Evolutionary conservation across 1,140 invertebrate genomes (phyloP).

Genomic region (Agrilus planipennis): DNA sequence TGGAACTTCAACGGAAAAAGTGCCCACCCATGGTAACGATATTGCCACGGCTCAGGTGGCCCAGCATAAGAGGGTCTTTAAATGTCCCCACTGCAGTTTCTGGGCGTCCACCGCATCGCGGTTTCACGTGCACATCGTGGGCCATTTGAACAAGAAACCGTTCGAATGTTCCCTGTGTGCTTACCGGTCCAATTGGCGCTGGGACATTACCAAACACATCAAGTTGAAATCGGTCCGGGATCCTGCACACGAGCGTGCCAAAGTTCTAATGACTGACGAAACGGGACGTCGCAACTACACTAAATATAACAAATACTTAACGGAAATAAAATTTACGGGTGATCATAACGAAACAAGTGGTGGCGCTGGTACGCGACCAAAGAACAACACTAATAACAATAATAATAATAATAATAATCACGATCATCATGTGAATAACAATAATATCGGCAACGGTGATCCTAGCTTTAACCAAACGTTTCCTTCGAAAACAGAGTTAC

Average conservation of each 20-base stretch:
- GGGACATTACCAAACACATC: slow-evolving; percentile 94
- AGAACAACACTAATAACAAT: no score
- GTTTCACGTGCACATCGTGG: slow-evolving; percentile 86
- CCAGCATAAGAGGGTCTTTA: slow-evolving; percentile 51
- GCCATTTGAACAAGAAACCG: slow-evolving; percentile 83
- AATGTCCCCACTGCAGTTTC: slow-evolving; percentile 81
- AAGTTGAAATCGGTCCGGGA: slow-evolving; percentile 76
- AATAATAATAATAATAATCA: no score
- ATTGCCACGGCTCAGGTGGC: slow-evolving; percentile 31
- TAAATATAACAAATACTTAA: slow-evolving; percentile 81
- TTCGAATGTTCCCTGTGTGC: slow-evolving; percentile 91
- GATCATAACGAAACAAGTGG: slow-evolving; percentile 30
- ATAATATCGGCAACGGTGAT: slow-evolving; percentile 31
- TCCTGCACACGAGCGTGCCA: slow-evolving; percentile 59
- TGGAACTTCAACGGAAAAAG: slow-evolving; percentile 26
- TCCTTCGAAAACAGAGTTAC: slow-evolving; percentile 33
- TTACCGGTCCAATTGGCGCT: slow-evolving; percentile 88
- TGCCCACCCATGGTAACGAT: slow-evolving; percentile 33
- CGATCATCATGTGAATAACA: slow-evolving; percentile 11
- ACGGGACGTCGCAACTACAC: slow-evolving; percentile 82
- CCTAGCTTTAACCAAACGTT: no score
- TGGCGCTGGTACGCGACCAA: slow-evolving; percentile 29
- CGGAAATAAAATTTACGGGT: slow-evolving; percentile 45
- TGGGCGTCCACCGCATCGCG: slow-evolving; percentile 84
- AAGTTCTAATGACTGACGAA: slow-evolving; percentile 82